Evolutionary conservation across 2,888 invertebrate species (phyloP).

Genomic region (Carterocephalus palaemon): DNA sequence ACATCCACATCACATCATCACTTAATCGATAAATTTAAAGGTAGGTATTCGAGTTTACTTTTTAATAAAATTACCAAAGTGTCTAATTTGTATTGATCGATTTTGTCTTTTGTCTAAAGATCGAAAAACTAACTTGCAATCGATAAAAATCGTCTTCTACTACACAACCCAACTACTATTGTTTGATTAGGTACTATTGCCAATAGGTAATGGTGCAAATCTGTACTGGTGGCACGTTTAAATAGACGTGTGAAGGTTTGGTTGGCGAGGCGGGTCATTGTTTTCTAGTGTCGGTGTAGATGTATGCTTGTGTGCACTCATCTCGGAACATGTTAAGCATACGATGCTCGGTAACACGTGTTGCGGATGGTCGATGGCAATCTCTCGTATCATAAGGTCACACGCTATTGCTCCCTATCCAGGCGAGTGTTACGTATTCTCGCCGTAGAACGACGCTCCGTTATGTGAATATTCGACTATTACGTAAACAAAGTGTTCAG

Average conservation of each 20-base stretch:
- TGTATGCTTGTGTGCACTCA: constrained; percentile 2
- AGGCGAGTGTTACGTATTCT: constrained; percentile 13
- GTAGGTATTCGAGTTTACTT: too few relatives aligned
- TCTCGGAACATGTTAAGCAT: constrained; percentile 3
- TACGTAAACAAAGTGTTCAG: constrained; percentile 13
- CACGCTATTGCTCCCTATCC: constrained; percentile 5
- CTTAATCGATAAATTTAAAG: too few relatives aligned
- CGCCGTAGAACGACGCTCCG: constrained; percentile 8
- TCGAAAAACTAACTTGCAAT: too few relatives aligned
- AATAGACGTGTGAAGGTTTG: constrained; percentile 2
- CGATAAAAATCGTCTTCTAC: too few relatives aligned
- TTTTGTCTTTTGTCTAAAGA: too few relatives aligned
- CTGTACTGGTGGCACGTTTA: too few relatives aligned
- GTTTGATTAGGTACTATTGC: too few relatives aligned
- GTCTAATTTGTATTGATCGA: too few relatives aligned
- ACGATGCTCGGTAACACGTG: constrained; percentile 1
- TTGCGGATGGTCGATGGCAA: constrained; percentile 12
- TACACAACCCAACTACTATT: too few relatives aligned
- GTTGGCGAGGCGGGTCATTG: constrained; percentile 4
- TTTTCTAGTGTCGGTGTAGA: not conserved
- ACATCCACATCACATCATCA: too few relatives aligned
- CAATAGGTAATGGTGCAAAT: too few relatives aligned
- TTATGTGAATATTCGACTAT: constrained; percentile 18
- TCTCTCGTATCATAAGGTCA: constrained; percentile 10
- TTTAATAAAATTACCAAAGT: too few relatives aligned